phyloP scores from a whole-genome alignment of 2,797 vertebrate species.

The Coracias cyanogaster region DNA sequence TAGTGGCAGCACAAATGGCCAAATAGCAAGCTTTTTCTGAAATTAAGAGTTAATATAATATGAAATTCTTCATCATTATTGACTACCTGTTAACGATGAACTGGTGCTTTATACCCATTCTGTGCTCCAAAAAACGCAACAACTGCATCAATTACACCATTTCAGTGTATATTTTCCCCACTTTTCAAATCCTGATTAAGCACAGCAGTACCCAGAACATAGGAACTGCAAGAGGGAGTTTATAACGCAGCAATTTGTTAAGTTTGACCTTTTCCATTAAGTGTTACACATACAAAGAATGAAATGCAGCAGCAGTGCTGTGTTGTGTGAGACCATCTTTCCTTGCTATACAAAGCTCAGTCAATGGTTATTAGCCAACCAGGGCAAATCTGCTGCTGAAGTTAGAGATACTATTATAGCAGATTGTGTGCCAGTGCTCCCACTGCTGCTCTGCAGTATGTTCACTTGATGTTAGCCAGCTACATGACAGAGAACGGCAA shows the following conservation, averaged over 20 bases:
- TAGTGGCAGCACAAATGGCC: background rate
- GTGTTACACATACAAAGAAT: background rate
- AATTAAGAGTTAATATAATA: background rate
- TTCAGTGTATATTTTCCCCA: background rate
- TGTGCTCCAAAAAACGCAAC: background rate
- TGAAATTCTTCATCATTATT: background rate
- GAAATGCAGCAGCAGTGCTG: background rate
- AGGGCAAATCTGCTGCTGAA: background rate
- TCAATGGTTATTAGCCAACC: background rate
- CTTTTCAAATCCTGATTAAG: background rate
- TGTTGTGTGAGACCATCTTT: background rate
- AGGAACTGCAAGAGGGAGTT: background rate
- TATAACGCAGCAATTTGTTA: background rate
- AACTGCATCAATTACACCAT: background rate
- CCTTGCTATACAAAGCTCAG: background rate
- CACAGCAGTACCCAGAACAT: background rate
- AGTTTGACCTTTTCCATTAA: background rate
- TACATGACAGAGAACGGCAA: fast-evolving
- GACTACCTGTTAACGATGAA: background rate
- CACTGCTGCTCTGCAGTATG: background rate
- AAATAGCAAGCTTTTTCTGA: background rate
- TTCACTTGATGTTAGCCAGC: background rate
- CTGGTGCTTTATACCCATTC: background rate
- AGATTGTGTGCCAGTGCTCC: background rate
- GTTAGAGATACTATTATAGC: background rate